phyloP scores from a whole-genome alignment of 2,113 vertebrate genomes.

The Cebus imitator region DNA sequence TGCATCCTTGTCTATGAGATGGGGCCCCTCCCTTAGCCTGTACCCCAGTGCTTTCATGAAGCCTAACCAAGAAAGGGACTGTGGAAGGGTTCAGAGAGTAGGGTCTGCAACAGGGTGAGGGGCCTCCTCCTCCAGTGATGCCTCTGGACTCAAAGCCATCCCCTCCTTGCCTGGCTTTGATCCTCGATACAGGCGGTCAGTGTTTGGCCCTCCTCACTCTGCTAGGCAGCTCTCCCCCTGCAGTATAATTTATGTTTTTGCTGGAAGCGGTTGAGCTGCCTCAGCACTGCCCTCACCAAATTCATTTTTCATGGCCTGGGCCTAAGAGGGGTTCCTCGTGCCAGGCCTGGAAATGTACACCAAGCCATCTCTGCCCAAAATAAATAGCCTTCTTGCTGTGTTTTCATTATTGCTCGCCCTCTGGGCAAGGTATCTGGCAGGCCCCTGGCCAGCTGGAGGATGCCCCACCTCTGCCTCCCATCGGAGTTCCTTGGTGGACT shows the following conservation, averaged over 20 bases:
- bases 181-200: rapidly evolving
- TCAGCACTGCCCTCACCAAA: slow-evolving; percentile 69
- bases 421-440: neutral
- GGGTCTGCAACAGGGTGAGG: rapidly evolving
- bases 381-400: slow-evolving; percentile 44
- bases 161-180: rapidly evolving
- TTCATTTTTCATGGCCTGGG: slow-evolving; percentile 70
- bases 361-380: neutral
- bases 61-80: neutral
- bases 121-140: neutral
- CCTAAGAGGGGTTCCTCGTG: slow-evolving; percentile 12
- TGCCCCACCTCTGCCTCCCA: neutral
- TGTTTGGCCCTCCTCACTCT: neutral
- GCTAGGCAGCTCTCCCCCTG: neutral
- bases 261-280: slow-evolving; percentile 61
- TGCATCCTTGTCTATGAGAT: neutral
- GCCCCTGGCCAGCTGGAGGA: neutral
- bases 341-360: slow-evolving; percentile 52
- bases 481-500: neutral
- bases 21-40: neutral
- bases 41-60: neutral
- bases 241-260: slow-evolving; percentile 52
- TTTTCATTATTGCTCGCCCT: neutral
- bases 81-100: neutral
- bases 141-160: neutral